Evolutionary conservation across 2,888 invertebrate genomes (phyloP).

Genomic region (Theodoxus fluviatilis): DNA sequence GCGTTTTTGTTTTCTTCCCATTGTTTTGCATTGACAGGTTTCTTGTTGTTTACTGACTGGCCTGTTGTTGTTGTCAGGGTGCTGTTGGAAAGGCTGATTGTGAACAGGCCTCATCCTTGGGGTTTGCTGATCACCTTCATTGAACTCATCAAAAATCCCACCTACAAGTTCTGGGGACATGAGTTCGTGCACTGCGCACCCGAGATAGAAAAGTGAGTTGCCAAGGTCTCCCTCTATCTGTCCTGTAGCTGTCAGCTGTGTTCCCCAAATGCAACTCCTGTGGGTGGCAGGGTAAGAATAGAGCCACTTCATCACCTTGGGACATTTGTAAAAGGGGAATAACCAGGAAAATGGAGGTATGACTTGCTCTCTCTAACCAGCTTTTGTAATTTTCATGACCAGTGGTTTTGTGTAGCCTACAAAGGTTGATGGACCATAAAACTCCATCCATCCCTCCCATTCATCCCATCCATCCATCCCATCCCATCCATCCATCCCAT

Average conservation of each 20-base stretch:
- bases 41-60: neutral
- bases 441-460: no score
- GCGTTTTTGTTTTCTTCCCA: no score
- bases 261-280: slow-evolving; percentile 25
- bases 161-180: slow-evolving; percentile 98
- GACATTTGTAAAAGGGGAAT: neutral
- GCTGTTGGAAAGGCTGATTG: slow-evolving; percentile 93
- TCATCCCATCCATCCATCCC: no score
- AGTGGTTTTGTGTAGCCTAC: no score
- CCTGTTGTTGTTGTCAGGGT: slow-evolving; percentile 79
- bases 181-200: slow-evolving; percentile 99
- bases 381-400: neutral
- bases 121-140: slow-evolving; percentile 98
- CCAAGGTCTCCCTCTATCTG: no score
- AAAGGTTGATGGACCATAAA: no score
- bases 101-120: slow-evolving; percentile 99
- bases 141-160: slow-evolving; percentile 97
- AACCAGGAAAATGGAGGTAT: no score
- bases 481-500: no score
- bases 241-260: neutral
- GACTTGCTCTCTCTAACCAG: no score
- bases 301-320: neutral
- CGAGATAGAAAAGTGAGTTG: slow-evolving; percentile 97
- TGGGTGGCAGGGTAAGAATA: no score
- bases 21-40: no score